A percentile compares a stretch with the other conserved stretches of the same genome.
These are phyloP conservation scores for Pheosia gnoma DNA, from an alignment of 2,888 invertebrate species.

Conservation along the genomic window DNA sequence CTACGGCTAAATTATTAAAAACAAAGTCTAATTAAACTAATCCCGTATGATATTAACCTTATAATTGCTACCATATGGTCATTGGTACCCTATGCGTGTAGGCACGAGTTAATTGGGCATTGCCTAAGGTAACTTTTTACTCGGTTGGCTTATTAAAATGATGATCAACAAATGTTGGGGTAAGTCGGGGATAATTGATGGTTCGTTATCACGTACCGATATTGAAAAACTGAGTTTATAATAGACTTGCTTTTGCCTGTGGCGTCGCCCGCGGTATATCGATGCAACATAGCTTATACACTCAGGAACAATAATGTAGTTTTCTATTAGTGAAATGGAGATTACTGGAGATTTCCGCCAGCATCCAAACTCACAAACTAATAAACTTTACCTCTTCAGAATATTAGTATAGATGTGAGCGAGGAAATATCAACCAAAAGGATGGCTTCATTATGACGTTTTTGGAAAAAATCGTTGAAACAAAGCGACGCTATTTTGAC, in stretches of 20 bases:
- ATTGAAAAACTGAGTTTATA: too few species aligned
- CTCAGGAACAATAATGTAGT: too few species aligned
- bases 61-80: slow-evolving; percentile 3
- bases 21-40: neutral
- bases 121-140: neutral
- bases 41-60: neutral
- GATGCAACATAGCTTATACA: too few species aligned
- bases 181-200: slow-evolving; percentile 1
- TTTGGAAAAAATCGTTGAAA: neutral
- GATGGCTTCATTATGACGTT: neutral
- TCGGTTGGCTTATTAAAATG: neutral
- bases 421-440: neutral
- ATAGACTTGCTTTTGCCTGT: too few species aligned
- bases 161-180: slow-evolving; percentile 5
- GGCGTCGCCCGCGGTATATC: too few species aligned
- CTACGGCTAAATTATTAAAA: too few species aligned
- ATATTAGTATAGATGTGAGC: neutral
- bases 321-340: too few species aligned
- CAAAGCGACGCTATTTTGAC: neutral
- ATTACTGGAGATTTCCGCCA: too few species aligned
- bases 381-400: too few species aligned
- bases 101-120: neutral
- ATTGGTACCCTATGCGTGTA: slow-evolving; percentile 5
- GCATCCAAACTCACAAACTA: too few species aligned
- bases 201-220: neutral